Percentiles rank a stretch among this genome's conserved stretches.
Evolutionary conservation across 2,797 vertebrate genomes (phyloP).

Genomic region (Clarias pachynema): DNA sequence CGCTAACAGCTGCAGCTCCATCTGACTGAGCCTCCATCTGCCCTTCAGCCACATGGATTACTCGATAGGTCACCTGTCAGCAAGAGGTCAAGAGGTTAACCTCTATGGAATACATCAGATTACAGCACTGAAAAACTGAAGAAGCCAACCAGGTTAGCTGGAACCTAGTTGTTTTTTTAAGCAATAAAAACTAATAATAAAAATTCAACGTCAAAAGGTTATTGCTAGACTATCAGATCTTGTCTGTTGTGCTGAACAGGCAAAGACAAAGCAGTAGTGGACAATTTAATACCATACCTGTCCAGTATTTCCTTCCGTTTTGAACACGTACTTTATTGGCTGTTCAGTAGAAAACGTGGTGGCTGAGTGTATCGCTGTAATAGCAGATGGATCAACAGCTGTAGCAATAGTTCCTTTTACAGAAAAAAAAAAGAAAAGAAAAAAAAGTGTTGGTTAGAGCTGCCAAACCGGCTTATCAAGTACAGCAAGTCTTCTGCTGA

Average conservation of each 20-base stretch:
- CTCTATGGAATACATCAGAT: not conserved
- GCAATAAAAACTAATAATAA: not conserved
- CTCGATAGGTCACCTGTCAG: constrained; percentile 90
- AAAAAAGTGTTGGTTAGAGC: not conserved
- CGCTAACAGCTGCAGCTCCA: constrained; percentile 85
- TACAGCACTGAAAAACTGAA: not conserved
- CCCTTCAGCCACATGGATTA: constrained; percentile 93
- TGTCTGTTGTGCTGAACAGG: not conserved
- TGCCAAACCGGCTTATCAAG: constrained; percentile 19
- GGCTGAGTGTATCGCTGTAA: constrained; percentile 89
- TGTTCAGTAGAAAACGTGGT: constrained; percentile 87
- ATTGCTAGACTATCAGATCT: not conserved
- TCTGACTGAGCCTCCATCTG: constrained; percentile 89
- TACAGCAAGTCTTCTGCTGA: not conserved
- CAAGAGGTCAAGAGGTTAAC: constrained; percentile 8
- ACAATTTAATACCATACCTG: constrained; percentile 71
- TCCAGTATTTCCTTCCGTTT: constrained; percentile 86
- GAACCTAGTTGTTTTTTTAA: not conserved
- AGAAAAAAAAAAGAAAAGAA: constrained; percentile 40
- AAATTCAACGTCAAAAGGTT: not conserved
- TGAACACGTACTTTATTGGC: constrained; percentile 92
- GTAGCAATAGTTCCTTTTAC: constrained; percentile 85
- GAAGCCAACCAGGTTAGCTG: not conserved
- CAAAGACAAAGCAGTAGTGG: constrained; percentile 1
- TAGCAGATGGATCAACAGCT: constrained; percentile 87